Percentiles rank a stretch among this genome's conserved stretches.
phyloP scores from a whole-genome alignment of 2,888 invertebrate genomes.

The Dichetophora obliterata region DNA sequence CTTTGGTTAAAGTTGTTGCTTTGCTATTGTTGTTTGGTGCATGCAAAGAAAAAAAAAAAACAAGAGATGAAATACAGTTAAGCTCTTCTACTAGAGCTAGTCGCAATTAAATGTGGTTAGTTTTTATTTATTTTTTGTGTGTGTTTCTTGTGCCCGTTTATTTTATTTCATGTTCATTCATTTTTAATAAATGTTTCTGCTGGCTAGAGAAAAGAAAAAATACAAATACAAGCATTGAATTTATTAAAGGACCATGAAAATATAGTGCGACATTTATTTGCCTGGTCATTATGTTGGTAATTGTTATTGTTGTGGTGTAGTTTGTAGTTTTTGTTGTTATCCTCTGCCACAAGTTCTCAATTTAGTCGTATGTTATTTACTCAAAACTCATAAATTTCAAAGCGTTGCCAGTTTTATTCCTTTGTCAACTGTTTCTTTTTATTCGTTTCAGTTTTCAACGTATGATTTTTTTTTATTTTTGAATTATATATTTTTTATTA shows the following conservation, averaged over 20 bases:
- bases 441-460: too few species aligned
- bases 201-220: not conserved
- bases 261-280: not conserved
- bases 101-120: slow-evolving; percentile 18
- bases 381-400: not conserved
- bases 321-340: not conserved
- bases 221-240: not conserved
- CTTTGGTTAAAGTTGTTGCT: not conserved
- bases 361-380: not conserved
- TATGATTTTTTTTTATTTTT: too few species aligned
- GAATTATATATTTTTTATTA: too few species aligned
- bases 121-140: not conserved
- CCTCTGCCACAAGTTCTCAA: not conserved
- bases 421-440: not conserved
- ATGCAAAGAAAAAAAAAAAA: not conserved
- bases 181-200: slow-evolving; percentile 16
- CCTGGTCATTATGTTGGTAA: not conserved
- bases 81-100: not conserved
- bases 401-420: not conserved
- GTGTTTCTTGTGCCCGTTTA: not conserved
- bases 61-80: not conserved
- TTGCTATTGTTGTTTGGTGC: not conserved
- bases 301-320: not conserved
- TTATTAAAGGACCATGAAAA: not conserved
- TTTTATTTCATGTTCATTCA: slow-evolving; percentile 18